Evolutionary conservation across 2,888 invertebrate species (phyloP).

Genomic region (Candidula unifasciata): DNA sequence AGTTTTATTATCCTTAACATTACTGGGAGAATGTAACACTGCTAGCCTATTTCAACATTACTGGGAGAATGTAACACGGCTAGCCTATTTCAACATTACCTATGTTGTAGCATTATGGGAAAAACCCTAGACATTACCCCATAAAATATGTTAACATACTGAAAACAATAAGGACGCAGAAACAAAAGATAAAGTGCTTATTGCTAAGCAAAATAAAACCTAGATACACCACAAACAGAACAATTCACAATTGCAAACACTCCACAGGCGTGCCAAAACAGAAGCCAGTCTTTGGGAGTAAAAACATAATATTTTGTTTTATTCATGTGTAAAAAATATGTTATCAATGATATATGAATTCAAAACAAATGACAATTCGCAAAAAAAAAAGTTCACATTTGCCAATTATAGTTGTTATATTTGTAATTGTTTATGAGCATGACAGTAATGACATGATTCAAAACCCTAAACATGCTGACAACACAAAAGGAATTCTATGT

Average conservation of each 20-base stretch:
- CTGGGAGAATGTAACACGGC: no score
- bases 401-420: no score
- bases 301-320: slow-evolving; percentile 38
- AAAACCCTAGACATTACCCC: no score
- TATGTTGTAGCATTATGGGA: no score
- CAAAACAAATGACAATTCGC: no score
- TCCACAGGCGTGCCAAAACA: slow-evolving; percentile 36
- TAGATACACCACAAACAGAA: background rate
- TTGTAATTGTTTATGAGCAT: slow-evolving; percentile 37
- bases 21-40: no score
- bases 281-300: slow-evolving; percentile 35
- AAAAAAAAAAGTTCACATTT: no score
- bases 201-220: background rate
- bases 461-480: slow-evolving; percentile 10
- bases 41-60: no score
- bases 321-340: slow-evolving; percentile 42
- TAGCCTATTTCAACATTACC: no score
- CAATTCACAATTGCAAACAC: background rate
- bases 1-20: no score
- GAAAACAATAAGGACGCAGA: no score
- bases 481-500: slow-evolving; percentile 2
- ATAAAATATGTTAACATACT: no score
- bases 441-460: slow-evolving; percentile 33
- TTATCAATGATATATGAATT: slow-evolving; percentile 1
- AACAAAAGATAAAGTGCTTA: background rate